Evolutionary conservation across 2,113 vertebrate genomes (phyloP).

Genomic region (Labeo catla): DNA sequence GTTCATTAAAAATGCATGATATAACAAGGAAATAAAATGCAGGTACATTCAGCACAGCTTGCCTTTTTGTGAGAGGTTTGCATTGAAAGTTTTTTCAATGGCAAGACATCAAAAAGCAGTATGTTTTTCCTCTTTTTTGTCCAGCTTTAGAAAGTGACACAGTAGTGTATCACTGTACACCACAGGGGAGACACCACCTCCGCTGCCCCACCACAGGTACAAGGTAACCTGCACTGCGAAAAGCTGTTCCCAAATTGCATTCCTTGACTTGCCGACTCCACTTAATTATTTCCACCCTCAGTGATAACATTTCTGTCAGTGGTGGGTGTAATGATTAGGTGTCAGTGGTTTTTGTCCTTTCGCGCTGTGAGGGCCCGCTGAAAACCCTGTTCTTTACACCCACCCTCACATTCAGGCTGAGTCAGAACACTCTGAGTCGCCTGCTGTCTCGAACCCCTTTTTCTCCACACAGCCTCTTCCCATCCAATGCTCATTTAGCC

Average conservation of each 20-base stretch:
- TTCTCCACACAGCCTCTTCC: not conserved
- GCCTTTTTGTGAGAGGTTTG: not conserved
- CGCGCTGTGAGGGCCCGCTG: not conserved
- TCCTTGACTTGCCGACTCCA: conserved; percentile 41
- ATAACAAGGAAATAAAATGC: not conserved
- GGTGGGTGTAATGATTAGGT: conserved; percentile 51
- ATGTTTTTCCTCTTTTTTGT: not conserved
- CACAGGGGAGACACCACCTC: conserved; percentile 14
- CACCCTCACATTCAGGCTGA: conserved; percentile 26
- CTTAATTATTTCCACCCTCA: conserved; percentile 46
- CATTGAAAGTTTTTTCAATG: not conserved
- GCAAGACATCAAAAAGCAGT: not conserved
- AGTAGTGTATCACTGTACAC: not conserved
- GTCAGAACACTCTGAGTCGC: not conserved
- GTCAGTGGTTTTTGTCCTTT: conserved; percentile 40
- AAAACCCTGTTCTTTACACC: conserved; percentile 40
- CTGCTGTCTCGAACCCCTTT: not conserved
- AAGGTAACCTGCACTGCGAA: conserved; percentile 33
- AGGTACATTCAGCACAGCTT: not conserved
- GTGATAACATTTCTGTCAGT: conserved; percentile 40
- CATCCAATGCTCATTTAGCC: conserved; percentile 15
- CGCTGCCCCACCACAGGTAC: not conserved
- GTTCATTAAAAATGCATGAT: conserved; percentile 31
- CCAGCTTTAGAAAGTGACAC: conserved; percentile 7
- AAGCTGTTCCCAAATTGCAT: conserved; percentile 38